These are phyloP conservation scores for Alloscopus bannaensis DNA, from an alignment of 2,888 invertebrate species.

Conservation along the genomic window DNA sequence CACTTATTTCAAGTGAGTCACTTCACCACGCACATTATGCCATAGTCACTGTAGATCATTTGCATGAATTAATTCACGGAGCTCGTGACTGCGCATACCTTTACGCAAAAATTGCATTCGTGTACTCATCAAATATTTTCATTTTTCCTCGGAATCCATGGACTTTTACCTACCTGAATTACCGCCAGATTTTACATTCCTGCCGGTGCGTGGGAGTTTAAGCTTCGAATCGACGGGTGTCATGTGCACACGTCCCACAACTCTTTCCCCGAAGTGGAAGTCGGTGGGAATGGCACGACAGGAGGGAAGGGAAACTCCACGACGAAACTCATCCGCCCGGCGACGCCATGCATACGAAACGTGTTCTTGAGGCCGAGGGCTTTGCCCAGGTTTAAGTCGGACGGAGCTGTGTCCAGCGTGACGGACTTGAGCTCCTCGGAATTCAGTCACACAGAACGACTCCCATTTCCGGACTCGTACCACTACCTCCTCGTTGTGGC, in stretches of 20 bases:
- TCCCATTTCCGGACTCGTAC: slow-evolving; percentile 77
- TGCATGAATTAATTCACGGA: too few species aligned
- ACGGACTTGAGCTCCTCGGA: slow-evolving; percentile 74
- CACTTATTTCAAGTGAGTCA: slow-evolving; percentile 77
- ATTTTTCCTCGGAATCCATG: neutral
- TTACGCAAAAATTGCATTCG: too few species aligned
- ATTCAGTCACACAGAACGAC: slow-evolving; percentile 75
- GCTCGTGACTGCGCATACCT: too few species aligned
- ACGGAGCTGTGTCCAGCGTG: slow-evolving; percentile 73
- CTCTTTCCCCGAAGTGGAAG: slow-evolving; percentile 69
- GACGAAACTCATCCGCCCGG: slow-evolving; percentile 35
- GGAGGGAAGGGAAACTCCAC: slow-evolving; percentile 23
- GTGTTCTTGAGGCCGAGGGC: slow-evolving; percentile 75
- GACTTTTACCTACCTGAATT: neutral
- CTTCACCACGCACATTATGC: too few species aligned
- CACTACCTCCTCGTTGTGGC: slow-evolving; percentile 77
- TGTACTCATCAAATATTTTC: too few species aligned
- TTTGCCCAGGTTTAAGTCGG: slow-evolving; percentile 75
- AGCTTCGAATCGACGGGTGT: slow-evolving; percentile 76
- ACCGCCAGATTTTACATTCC: slow-evolving; percentile 76
- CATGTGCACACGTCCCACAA: slow-evolving; percentile 74
- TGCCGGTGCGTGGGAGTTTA: slow-evolving; percentile 76
- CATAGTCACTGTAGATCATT: too few species aligned
- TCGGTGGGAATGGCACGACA: slow-evolving; percentile 25
- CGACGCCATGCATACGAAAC: slow-evolving; percentile 75